Conservation (phyloP, 2,113 vertebrate species). For the Dissostichus mawsoni region DNA sequence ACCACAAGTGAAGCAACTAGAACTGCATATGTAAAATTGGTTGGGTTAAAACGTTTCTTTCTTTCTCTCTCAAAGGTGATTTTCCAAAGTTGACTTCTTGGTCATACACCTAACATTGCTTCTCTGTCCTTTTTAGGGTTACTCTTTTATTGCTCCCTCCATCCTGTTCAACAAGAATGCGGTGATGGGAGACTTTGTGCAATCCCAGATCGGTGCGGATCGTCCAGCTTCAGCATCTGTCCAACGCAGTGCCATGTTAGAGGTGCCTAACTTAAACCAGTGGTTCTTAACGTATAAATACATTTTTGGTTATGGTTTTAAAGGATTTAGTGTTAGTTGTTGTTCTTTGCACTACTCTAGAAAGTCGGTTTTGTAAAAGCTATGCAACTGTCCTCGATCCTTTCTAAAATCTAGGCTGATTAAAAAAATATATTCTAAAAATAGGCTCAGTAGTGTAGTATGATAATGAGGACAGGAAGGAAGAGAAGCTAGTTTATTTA, state of each 20-base stretch:
- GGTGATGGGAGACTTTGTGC: constrained; percentile 88
- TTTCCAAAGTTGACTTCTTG: background rate
- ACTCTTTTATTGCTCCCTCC: constrained; percentile 93
- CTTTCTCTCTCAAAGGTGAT: background rate
- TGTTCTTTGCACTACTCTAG: background rate
- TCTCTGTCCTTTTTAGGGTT: constrained; percentile 82
- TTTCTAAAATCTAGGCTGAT: background rate
- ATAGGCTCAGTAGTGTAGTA: too few relatives aligned
- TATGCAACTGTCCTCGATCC: too few relatives aligned
- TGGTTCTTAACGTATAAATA: background rate
- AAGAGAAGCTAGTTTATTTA: too few relatives aligned
- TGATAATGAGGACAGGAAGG: too few relatives aligned
- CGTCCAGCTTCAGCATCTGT: constrained; percentile 88
- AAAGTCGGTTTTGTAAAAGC: too few relatives aligned
- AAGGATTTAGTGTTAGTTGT: background rate
- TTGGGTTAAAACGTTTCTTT: too few relatives aligned
- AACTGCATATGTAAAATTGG: too few relatives aligned
- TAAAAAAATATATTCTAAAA: too few relatives aligned
- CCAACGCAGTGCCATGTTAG: constrained; percentile 90
- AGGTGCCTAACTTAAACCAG: constrained; percentile 78
- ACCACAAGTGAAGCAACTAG: too few relatives aligned
- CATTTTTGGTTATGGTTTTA: background rate
- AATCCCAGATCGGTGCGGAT: constrained; percentile 81
- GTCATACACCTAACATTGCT: constrained; percentile 2
- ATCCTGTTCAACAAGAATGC: constrained; percentile 93